Evolutionary conservation across 2,113 vertebrate species (phyloP), one percentile per base, ranked within the genome.

Genomic region (Sylvilagus bachmani): DNA sequence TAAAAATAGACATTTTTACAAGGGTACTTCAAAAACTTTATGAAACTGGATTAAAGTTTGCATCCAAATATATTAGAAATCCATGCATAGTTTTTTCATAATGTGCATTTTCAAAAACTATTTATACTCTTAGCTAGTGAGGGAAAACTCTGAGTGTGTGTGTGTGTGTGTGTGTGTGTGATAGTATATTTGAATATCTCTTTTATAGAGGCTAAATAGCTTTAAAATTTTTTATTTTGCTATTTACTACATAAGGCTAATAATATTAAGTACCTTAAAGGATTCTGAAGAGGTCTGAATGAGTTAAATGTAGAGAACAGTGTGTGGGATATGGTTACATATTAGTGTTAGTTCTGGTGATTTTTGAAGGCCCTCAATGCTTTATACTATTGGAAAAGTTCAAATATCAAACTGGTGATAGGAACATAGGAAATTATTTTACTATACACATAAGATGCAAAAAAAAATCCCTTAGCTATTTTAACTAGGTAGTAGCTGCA

Each of bases 361-460:
- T 61, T 67, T 49, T 51, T 67, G 62, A 71, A 64, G 64, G 21
- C 31, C 21, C 53, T 4, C 4, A 31, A 17, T 25, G 62, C 61
- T 84, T 87, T 53, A 19, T 53, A 25, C n/a, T 79, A 21, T 1
- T 91, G 74, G 16, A 69, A 93, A 84, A 93, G 61, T 55, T 81
- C 13, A 44, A 89, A 53, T 69, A 55, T 55, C 64, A 55, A 29
- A 64, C 13, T 70, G 29, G n/a, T 17, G 62, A 70, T 61, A 64
- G 33, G 55, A 80, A 79, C 12, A 53, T 7, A 71, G 58, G 74
- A 83, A 75, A 62, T 19, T 22, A 8, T 69, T 44, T 33, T 8
- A 11, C 36, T 17, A 53, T 19, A 51, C 13, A 81, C 29, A 84
- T 73, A 75, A 78, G 86, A 85, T 16, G 24, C 25, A 51, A 49